Evolutionary conservation across 2,113 vertebrate genomes (phyloP).

Genomic region (Dromas ardeola): DNA sequence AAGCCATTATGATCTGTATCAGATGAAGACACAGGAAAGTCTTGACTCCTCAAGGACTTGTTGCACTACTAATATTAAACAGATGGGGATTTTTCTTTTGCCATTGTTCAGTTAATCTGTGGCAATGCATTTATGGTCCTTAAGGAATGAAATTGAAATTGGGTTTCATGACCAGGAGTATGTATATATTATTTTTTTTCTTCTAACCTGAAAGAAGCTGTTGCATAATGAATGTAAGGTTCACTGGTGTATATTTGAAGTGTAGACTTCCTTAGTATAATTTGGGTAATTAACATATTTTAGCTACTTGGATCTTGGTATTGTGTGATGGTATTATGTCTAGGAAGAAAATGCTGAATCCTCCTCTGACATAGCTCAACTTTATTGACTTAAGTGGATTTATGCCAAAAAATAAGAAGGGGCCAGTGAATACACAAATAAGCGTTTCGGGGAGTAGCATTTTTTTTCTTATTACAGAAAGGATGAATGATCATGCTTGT

Average conservation of each 20-base stretch:
- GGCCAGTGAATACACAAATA: background rate
- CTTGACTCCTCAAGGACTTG: background rate
- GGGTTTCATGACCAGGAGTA: background rate
- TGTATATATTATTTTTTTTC: background rate
- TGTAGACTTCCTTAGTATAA: background rate
- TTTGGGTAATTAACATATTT: background rate
- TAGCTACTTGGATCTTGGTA: background rate
- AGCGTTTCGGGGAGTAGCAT: background rate
- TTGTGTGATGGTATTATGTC: background rate
- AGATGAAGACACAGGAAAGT: background rate
- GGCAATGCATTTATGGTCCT: background rate
- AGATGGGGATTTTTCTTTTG: background rate
- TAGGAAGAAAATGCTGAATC: background rate
- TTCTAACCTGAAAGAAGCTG: background rate
- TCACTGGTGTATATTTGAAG: background rate
- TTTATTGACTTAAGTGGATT: background rate
- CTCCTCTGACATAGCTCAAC: background rate
- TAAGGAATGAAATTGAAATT: background rate
- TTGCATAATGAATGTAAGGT: background rate
- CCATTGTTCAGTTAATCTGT: background rate
- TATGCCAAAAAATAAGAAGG: background rate
- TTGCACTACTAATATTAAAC: background rate
- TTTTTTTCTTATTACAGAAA: background rate
- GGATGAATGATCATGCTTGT: background rate
- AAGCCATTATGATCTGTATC: background rate